Evolutionary conservation across 2,797 vertebrate genomes (phyloP).

Genomic region (Hephaestus fuliginosus): DNA sequence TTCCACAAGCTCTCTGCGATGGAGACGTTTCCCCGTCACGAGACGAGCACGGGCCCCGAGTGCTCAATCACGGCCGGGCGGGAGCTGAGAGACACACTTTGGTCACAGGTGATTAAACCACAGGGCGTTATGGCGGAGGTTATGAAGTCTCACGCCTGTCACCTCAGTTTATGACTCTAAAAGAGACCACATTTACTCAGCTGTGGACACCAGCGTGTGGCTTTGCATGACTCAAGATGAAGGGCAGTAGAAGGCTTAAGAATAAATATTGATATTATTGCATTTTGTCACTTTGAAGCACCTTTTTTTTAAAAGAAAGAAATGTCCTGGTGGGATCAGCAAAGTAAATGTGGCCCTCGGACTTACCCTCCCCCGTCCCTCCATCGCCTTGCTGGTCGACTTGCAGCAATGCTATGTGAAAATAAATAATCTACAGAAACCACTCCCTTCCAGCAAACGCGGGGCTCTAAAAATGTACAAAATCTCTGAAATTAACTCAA

Average conservation of each 20-base stretch:
- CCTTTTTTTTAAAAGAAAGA: slow-evolving; percentile 34
- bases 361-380: slow-evolving; percentile 27
- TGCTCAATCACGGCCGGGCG: slow-evolving; percentile 47
- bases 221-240: slow-evolving; percentile 42
- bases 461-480: slow-evolving; percentile 87
- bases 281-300: slow-evolving; percentile 39
- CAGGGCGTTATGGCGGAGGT: slow-evolving; percentile 54
- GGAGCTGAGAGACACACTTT: slow-evolving; percentile 57
- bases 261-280: slow-evolving; percentile 55
- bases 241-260: slow-evolving; percentile 49
- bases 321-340: slow-evolving; percentile 27
- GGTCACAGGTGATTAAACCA: slow-evolving; percentile 75
- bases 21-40: slow-evolving; percentile 45
- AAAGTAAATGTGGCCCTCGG: slow-evolving; percentile 43
- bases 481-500: slow-evolving; percentile 85
- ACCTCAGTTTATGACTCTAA: slow-evolving; percentile 39
- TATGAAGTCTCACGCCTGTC: slow-evolving; percentile 58
- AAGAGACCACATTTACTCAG: slow-evolving; percentile 63
- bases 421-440: slow-evolving; percentile 88
- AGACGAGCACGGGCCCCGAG: slow-evolving; percentile 24
- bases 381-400: slow-evolving; percentile 34
- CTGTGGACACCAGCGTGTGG: slow-evolving; percentile 32
- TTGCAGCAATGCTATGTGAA: slow-evolving; percentile 79
- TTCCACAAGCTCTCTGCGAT: slow-evolving; percentile 43
- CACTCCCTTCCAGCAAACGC: slow-evolving; percentile 73